Base-by-base conservation (phyloP, 2,797 vertebrate genomes). In the Coranthus polyacanthus region DNA sequence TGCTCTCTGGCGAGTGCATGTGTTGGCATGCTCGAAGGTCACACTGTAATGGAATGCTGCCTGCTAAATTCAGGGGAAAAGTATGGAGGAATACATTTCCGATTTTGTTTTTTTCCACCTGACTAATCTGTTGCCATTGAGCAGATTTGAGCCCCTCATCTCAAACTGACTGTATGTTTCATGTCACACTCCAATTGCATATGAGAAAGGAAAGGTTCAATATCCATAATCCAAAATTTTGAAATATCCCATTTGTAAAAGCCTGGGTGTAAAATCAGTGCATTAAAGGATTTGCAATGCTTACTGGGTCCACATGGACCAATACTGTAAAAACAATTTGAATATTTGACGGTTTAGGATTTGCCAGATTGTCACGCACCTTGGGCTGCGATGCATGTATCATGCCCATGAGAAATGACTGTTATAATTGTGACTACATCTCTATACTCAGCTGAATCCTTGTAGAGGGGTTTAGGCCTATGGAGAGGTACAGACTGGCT, bases 21-120 rank as follows among this genome's bases (percentile, higher is more conserved):
- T 84, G 75, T 49, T 75, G 72, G 56, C 78, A 82, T 91, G 72
- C 41, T 73, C 54, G 46, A 43, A 59, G 72, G 77, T 71, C 64
- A 67, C 29, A 53, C 63, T 80, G 66, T 78, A 66, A 70, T 79
- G 75, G 72, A 86, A 87, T 82, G 78, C 56, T 49, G n/a, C 66
- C 68, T 55, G 10, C 39, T 72, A 37, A 8, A 6, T 46, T 66
- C 42, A 54, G 51, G 9, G 18, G 34, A 11, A 41, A 72, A 57
- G 15, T 42, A 59, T 54, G 47, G 16, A 65, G 22, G 36, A 68
- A 73, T 52, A 21, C 55, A 72, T 69, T 53, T 32, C 38, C 32
- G 38, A 62, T 63, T 76, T 64, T 47, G 29, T 64, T 55, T 51
- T 47, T 60, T 44, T 41, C 36, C 15, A 56, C 50, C 49, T 37